These are phyloP conservation scores for Ips nitidus DNA, from an alignment of 1,140 invertebrate genomes.

Conservation along the genomic window DNA sequence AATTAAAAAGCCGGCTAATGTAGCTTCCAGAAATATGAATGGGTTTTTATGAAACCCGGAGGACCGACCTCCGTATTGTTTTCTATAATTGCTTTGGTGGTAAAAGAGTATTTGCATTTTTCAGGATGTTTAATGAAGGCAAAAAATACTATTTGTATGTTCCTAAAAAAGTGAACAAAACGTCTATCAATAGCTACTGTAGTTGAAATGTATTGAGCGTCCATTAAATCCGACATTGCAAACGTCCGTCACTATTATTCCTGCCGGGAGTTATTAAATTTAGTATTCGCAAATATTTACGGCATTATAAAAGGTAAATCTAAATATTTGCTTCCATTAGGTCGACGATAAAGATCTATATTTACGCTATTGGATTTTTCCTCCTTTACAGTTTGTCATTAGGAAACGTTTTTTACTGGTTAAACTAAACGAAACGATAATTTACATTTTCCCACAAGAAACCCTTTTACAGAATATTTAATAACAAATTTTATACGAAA, in stretches of 20 bases:
- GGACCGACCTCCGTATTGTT: background rate
- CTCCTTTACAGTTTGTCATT: background rate
- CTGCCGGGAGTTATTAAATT: conserved; percentile 13
- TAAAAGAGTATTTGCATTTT: background rate
- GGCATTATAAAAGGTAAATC: conserved; percentile 13
- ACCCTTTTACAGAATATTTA: background rate
- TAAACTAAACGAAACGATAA: no score
- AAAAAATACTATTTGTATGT: no score
- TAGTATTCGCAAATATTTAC: conserved; percentile 17
- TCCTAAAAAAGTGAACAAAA: no score
- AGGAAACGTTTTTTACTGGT: no score
- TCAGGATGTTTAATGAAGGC: background rate
- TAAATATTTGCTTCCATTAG: conserved; percentile 18
- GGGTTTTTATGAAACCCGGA: background rate
- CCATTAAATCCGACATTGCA: background rate
- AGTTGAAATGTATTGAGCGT: background rate
- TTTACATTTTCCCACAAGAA: background rate
- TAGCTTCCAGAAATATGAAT: background rate
- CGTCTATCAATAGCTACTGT: background rate
- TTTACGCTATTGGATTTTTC: conserved; percentile 6
- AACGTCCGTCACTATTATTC: background rate
- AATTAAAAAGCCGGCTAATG: conserved; percentile 6
- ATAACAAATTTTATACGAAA: background rate
- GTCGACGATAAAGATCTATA: conserved; percentile 19
- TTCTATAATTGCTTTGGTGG: background rate